A percentile compares a stretch with the other conserved stretches of the same genome.
phyloP scores from a whole-genome alignment of 1,140 invertebrate genomes.

The Xylocopa sonorina region DNA sequence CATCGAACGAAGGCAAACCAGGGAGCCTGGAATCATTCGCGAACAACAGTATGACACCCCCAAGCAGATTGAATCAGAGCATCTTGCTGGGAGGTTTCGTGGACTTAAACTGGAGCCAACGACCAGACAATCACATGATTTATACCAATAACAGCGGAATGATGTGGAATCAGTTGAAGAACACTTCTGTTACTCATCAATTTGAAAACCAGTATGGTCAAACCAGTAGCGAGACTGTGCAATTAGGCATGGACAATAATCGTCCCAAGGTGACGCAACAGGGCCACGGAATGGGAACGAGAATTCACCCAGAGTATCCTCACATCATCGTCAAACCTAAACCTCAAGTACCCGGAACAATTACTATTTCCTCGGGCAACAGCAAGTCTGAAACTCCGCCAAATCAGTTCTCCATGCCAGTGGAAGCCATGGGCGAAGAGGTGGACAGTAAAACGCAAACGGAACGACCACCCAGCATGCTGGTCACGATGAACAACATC shows the following conservation, averaged over 20 bases:
- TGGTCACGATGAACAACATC: slow-evolving; percentile 57
- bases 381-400: slow-evolving; percentile 66
- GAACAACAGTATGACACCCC: slow-evolving; percentile 30
- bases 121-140: neutral
- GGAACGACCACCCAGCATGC: slow-evolving; percentile 70
- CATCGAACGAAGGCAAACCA: slow-evolving; percentile 4
- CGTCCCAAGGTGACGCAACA: slow-evolving; percentile 29
- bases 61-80: slow-evolving; percentile 28
- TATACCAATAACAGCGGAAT: neutral
- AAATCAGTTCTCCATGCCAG: slow-evolving; percentile 73
- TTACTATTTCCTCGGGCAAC: slow-evolving; percentile 72
- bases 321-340: slow-evolving; percentile 77
- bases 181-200: slow-evolving; percentile 13
- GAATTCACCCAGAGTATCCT: slow-evolving; percentile 77
- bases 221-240: neutral
- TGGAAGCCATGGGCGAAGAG: slow-evolving; percentile 73
- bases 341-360: slow-evolving; percentile 71
- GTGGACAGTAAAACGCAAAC: slow-evolving; percentile 73
- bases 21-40: slow-evolving; percentile 9
- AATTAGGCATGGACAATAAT: neutral
- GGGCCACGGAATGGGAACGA: slow-evolving; percentile 55
- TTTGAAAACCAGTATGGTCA: neutral
- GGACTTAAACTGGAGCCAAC: slow-evolving; percentile 27
- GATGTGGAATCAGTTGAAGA: slow-evolving; percentile 2
- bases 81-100: slow-evolving; percentile 10